A percentile compares a stretch with the other conserved stretches of the same genome.
Evolutionary conservation across 2,797 vertebrate genomes (phyloP).

Genomic region (Eulemur coronatus): DNA sequence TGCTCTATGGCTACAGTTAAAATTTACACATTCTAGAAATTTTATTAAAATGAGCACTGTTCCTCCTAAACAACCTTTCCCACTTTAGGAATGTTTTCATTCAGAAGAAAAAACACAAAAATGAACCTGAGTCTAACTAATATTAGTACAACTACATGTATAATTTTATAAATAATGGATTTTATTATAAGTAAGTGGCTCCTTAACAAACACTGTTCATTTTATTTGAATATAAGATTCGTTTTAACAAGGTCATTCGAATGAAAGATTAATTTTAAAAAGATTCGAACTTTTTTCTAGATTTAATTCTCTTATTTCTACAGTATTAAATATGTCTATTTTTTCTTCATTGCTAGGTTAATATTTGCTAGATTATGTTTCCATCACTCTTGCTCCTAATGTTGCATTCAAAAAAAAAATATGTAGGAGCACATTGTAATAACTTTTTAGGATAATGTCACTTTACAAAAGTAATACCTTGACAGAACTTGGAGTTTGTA

Average conservation of each 20-base stretch:
- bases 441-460: neutral
- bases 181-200: conserved; percentile 62
- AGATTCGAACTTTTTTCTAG: neutral
- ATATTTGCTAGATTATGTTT: neutral
- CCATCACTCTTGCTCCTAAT: neutral
- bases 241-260: conserved; percentile 48
- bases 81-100: conserved; percentile 46
- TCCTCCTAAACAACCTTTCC: conserved; percentile 24
- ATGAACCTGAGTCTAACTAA: conserved; percentile 47
- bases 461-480: neutral
- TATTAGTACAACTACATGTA: conserved; percentile 42
- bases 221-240: conserved; percentile 44
- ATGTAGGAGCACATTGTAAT: neutral
- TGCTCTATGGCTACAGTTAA: conserved; percentile 7
- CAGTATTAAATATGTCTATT: neutral
- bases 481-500: neutral
- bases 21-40: conserved; percentile 61
- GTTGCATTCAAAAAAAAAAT: neutral
- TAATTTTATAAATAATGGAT: conserved; percentile 57
- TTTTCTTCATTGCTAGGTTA: conserved; percentile 4
- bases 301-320: neutral
- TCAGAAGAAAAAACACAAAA: conserved; percentile 56
- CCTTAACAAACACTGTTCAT: conserved; percentile 31
- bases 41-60: conserved; percentile 57
- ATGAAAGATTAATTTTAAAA: conserved; percentile 18